A percentile compares a stretch with the other conserved stretches of the same genome.
Conservation (phyloP, 30 jellyfish, hydroid and myxozoan genomes). For the Nemopilema nomurai region DNA sequence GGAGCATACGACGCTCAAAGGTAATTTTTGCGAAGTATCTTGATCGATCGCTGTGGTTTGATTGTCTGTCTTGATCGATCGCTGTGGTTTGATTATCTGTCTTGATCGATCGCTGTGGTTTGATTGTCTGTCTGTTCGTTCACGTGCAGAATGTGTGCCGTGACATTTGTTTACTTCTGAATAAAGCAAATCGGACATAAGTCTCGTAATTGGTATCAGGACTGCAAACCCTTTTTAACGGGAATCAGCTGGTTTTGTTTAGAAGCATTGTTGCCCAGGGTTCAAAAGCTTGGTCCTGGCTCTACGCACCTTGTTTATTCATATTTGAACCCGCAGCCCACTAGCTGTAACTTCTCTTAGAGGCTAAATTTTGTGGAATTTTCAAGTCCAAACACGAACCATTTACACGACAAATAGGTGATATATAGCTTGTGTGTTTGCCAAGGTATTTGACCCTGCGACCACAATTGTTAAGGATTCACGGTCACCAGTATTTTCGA, state of each 20-base stretch:
- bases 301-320: no score
- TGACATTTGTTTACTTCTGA: not conserved
- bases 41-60: no score
- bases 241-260: no score
- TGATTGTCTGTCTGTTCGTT: not conserved
- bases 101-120: no score
- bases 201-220: not conserved
- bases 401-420: not conserved
- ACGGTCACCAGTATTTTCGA: not conserved
- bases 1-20: conserved; percentile 73
- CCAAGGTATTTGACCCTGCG: not conserved
- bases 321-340: not conserved
- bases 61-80: not conserved
- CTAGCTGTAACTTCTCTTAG: not conserved
- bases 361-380: not conserved
- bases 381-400: not conserved
- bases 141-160: not conserved
- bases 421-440: not conserved
- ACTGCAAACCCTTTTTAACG: not conserved
- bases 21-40: conserved; percentile 11
- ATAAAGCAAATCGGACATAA: not conserved
- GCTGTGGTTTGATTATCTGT: no score
- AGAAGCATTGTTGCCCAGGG: no score
- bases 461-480: not conserved
- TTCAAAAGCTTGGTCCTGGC: no score